phyloP scores from a whole-genome alignment of 2,113 vertebrate genomes.

The Nothoprocta pentlandii region DNA sequence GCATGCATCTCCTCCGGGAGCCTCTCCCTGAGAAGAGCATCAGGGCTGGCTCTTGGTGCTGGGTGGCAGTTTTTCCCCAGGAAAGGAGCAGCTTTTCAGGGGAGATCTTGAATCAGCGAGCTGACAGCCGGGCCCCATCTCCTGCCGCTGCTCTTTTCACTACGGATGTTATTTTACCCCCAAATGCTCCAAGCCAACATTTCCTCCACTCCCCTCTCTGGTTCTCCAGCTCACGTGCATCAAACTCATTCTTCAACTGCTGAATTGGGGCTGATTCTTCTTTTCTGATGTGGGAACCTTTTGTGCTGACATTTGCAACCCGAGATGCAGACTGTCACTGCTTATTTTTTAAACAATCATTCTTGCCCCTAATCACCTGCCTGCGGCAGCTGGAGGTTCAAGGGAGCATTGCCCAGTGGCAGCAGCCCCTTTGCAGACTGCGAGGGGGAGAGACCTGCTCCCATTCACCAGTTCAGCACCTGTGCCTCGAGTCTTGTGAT shows the following conservation, averaged over 20 bases:
- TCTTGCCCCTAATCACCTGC: neutral
- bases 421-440: neutral
- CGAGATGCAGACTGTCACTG: neutral
- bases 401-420: neutral
- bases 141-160: neutral
- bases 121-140: neutral
- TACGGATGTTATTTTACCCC: slow-evolving; percentile 17
- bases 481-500: fast-evolving
- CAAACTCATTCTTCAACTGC: neutral
- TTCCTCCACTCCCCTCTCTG: neutral
- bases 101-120: slow-evolving; percentile 36
- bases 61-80: neutral
- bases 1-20: neutral
- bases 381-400: neutral
- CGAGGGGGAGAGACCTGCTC: no score
- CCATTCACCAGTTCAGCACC: neutral
- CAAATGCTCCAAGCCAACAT: neutral
- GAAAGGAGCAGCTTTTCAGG: slow-evolving; percentile 33
- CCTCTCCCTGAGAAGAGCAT: neutral
- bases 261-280: fast-evolving
- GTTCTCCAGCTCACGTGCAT: neutral
- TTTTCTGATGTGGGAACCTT: neutral
- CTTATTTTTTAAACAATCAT: neutral
- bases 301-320: neutral
- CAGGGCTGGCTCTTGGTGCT: neutral